These are phyloP conservation scores for Megaceryle maxima DNA, from an alignment of 2,113 vertebrate species.

Conservation along the genomic window DNA sequence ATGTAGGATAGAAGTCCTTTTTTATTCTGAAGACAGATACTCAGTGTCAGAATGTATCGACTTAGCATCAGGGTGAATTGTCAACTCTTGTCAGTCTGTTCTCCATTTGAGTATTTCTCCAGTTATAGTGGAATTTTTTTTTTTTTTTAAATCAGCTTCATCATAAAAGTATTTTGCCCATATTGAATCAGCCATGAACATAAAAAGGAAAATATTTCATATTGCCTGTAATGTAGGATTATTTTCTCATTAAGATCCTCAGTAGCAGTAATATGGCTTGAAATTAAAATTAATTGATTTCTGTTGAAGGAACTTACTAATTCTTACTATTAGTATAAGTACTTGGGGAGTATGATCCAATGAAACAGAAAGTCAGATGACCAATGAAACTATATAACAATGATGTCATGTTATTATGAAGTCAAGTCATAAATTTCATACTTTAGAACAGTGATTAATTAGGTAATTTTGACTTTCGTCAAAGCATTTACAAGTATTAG, in stretches of 20 bases:
- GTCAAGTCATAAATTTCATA: not conserved
- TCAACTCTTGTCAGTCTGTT: not conserved
- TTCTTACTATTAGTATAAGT: not conserved
- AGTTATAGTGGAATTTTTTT: not conserved
- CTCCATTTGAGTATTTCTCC: not conserved
- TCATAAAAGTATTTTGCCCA: not conserved
- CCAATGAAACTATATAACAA: not conserved
- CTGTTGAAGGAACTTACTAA: not conserved
- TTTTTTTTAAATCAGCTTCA: not conserved
- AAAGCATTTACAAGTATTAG: not conserved
- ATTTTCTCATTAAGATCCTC: not conserved
- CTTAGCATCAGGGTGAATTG: not conserved
- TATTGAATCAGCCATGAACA: not conserved
- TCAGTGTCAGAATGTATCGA: not conserved
- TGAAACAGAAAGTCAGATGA: slow-evolving; percentile 15
- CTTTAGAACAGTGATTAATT: not conserved
- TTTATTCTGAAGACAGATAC: not conserved
- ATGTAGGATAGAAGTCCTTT: not conserved
- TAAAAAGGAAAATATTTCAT: not conserved
- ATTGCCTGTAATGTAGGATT: not conserved
- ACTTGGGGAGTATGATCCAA: not conserved
- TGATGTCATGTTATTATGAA: not conserved
- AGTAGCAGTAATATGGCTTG: not conserved
- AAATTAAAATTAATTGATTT: not conserved
- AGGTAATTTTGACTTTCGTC: not conserved